Evolutionary conservation across 2,113 vertebrate genomes (phyloP).

Genomic region (Riparia riparia): DNA sequence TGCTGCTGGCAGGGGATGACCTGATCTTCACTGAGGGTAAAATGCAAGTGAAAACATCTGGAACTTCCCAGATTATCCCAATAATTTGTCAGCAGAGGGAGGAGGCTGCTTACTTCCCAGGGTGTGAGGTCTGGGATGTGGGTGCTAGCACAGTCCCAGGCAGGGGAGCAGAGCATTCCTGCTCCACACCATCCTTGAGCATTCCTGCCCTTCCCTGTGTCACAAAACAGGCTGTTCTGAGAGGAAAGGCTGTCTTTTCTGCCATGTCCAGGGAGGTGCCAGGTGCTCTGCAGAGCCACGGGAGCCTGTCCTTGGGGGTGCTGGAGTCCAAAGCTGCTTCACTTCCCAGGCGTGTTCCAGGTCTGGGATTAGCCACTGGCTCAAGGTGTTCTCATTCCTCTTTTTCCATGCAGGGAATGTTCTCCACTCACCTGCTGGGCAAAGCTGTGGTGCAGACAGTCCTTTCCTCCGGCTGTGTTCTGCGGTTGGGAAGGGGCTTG

Average conservation of each 20-base stretch:
- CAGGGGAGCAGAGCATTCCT: not conserved
- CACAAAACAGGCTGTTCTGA: not conserved
- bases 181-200: not conserved
- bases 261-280: not conserved
- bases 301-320: not conserved
- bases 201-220: not conserved
- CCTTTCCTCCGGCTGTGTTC: not conserved
- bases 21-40: not conserved
- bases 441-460: not conserved
- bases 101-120: not conserved
- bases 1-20: not conserved
- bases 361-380: not conserved
- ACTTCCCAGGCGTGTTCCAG: not conserved
- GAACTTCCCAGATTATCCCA: not conserved
- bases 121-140: not conserved
- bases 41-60: not conserved
- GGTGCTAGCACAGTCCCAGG: not conserved
- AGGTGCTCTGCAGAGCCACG: not conserved
- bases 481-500: not conserved
- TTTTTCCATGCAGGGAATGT: not conserved
- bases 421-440: not conserved
- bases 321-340: not conserved
- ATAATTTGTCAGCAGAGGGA: not conserved
- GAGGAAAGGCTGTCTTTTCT: not conserved
- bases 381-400: not conserved